Base-by-base conservation (phyloP, 2,797 vertebrate species). In the Staurois parvus region DNA sequence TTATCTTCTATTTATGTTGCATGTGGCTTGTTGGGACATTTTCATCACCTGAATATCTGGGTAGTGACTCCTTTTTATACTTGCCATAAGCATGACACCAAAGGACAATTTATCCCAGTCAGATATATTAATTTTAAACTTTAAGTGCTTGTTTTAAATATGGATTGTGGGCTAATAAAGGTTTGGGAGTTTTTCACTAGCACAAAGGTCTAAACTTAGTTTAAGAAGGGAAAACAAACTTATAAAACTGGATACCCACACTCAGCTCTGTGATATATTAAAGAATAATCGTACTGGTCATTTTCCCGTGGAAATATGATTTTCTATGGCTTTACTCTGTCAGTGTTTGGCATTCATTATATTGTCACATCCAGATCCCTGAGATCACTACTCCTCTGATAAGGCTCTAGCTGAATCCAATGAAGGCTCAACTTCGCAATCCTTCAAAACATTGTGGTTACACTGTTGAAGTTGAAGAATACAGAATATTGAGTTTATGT, bases 311-410 rank as follows among this genome's bases (percentile, higher is more conserved):
- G 78, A 72, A 82, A 28, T 64, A 64, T 2, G n/a, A 64, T 73
- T 74, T 66, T 42, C 19, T 45, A 56, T 34, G 32, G 48, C 9
- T 52, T 52, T 52, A 52, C 21, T 81, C 68, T 72, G 34, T 70
- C 66, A 56, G 11, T 26, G 10, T 28, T 80, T 80, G 34, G 30
- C 52, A 76, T 76, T 76, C 64, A 84, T 69, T 70, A 84, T 69
- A 17, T 37, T 64, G 56, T 75, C 72, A 67, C 24, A 40, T 76
- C 32, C 66, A 56, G 64, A 56, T 56, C 26, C 32, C 7, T 37
- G 24, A 52, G 76, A 29, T 67, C 62, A 84, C 68, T 32, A 24
- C 17, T 26, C 45, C 48, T 48, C 15, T 77, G 45, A 28, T 26
- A 84, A 70, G 45, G n/a, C 45, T 70, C n/a, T 48, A 48, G 19